Evolutionary conservation across 2,888 invertebrate genomes (phyloP), one percentile per base, ranked within the genome.

Genomic region (Thalpophila matura): DNA sequence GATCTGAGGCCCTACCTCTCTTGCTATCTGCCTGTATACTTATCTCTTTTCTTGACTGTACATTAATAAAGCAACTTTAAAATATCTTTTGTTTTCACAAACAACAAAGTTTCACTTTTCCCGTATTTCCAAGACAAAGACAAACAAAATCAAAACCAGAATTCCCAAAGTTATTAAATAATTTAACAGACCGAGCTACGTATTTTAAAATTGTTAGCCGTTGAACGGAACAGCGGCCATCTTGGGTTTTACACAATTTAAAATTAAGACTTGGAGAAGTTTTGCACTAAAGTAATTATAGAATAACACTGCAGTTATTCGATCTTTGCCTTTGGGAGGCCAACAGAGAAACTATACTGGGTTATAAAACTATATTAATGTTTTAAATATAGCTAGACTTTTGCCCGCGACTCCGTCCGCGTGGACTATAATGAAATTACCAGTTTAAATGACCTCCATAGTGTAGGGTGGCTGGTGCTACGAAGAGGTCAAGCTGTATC

Each of bases 231-330:
- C 24, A 10, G 56, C 33, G 29, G 31, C 70, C 42, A 40, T 56
- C 37, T 40, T 38, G 56, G 43, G 26, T 57, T 70, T 56, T 35
- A 53, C 12, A 62, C 56, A 70, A 69, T 62, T 70, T 70, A 45
- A 45, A 70, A 61, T 68, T 35, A 35, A 24, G 38, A 45, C 47
- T 61, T 57, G 14, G 29, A 18, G 29, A 31, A 29, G 55, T 42
- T 40, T 49, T 47, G 6, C 9, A 49, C 24, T 57, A 49, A 62
- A 43, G 47, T 53, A 47, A 62, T 68, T 62, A 55, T 40, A 38
- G 14, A 37, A 20, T n/a, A 51, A 38, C 31, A 49, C 29, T 58
- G 58, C 29, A 51, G 33, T 33, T 38, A 50, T 51, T 29, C n/a
- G 18, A 26, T 27, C 24, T 14, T 18, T 18, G 6, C n/a, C 7